These are phyloP conservation scores for Pangasianodon gigas DNA, from an alignment of 2,113 vertebrate genomes.

Conservation along the genomic window DNA sequence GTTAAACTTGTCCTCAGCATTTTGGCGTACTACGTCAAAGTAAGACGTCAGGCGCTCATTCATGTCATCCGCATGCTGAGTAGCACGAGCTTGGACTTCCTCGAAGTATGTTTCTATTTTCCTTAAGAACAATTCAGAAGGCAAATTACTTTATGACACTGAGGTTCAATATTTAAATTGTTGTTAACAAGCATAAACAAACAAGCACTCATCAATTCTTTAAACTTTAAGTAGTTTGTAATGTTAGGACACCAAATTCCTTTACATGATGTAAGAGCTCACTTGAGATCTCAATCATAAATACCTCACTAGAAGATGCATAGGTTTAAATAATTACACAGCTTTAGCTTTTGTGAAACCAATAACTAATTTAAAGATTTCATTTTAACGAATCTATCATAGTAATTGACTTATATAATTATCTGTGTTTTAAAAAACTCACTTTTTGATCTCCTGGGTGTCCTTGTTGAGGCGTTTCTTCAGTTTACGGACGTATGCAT, in stretches of 20 bases:
- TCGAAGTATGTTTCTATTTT: constrained; percentile 58
- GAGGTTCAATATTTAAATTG: background rate
- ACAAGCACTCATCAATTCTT: background rate
- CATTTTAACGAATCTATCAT: background rate
- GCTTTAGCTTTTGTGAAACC: background rate
- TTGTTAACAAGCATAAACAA: background rate
- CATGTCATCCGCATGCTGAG: constrained; percentile 57
- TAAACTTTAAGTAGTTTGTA: background rate
- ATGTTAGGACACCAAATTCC: background rate
- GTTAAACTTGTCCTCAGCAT: constrained; percentile 65
- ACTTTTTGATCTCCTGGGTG: constrained; percentile 70
- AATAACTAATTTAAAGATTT: background rate
- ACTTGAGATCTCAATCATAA: background rate
- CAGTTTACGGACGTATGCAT: constrained; percentile 71
- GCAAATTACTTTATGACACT: background rate
- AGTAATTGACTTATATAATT: background rate
- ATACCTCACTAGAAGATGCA: background rate
- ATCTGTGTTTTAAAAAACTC: background rate
- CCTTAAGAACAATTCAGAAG: constrained; percentile 48
- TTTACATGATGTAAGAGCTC: background rate
- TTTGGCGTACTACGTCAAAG: constrained; percentile 62
- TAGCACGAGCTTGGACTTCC: constrained; percentile 59
- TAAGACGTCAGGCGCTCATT: constrained; percentile 64
- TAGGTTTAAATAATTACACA: background rate
- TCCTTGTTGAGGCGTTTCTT: constrained; percentile 78